A percentile compares a stretch with the other conserved stretches of the same genome.
These are phyloP conservation scores for Sesamia inferens DNA, from an alignment of 2,888 invertebrate species.

Conservation along the genomic window DNA sequence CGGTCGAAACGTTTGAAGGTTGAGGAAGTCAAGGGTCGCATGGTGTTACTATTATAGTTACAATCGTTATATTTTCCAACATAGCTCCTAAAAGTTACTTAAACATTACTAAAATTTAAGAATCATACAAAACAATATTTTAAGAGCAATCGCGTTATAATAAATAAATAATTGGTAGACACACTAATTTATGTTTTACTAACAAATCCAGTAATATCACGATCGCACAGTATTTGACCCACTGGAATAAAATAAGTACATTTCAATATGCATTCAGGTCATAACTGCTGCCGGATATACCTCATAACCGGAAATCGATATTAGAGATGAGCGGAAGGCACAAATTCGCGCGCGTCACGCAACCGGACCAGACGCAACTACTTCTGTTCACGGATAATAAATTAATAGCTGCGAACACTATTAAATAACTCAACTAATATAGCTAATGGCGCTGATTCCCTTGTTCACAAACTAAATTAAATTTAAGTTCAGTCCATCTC, in stretches of 20 bases:
- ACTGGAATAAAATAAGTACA: constrained; percentile 44
- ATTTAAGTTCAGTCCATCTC: no score
- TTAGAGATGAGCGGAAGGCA: constrained; percentile 83
- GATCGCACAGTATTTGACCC: constrained; percentile 17
- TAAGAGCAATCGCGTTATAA: background rate
- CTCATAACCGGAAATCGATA: constrained; percentile 71
- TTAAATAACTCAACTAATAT: constrained; percentile 21
- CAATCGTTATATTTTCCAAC: background rate
- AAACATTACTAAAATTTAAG: background rate
- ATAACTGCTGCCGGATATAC: constrained; percentile 68
- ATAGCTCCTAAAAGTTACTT: background rate
- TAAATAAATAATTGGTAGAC: background rate
- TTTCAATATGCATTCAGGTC: constrained; percentile 65
- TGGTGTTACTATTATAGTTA: background rate
- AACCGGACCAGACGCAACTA: constrained; percentile 62
- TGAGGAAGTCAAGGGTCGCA: constrained; percentile 2
- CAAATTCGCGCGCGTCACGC: constrained; percentile 79
- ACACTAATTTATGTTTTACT: background rate
- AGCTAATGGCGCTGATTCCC: no score
- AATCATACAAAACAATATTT: background rate
- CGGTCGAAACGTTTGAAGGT: background rate
- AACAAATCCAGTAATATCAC: constrained; percentile 12
- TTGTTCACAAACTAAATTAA: no score
- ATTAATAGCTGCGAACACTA: constrained; percentile 23
- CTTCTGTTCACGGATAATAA: constrained; percentile 44